phyloP scores from a whole-genome alignment of 2,797 vertebrate species.

The Lagorchestes hirsutus region DNA sequence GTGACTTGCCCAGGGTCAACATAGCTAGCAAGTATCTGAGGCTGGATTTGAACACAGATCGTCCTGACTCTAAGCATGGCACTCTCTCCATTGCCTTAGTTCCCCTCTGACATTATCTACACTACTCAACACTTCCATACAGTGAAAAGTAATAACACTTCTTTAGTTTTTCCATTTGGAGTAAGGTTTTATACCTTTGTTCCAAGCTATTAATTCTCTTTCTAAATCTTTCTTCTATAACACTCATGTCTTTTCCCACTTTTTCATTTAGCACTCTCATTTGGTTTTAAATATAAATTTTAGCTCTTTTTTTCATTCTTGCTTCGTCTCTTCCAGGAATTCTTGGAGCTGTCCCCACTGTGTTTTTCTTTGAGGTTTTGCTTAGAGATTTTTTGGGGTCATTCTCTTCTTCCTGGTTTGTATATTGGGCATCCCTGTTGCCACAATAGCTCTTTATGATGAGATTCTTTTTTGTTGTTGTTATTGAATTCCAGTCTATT shows the following conservation, averaged over 20 bases:
- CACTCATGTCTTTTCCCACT: background rate
- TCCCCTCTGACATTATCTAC: background rate
- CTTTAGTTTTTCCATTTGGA: background rate
- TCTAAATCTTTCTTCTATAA: background rate
- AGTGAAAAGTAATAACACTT: constrained; percentile 18
- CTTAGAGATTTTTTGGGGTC: background rate
- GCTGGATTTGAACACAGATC: background rate
- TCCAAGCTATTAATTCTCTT: background rate
- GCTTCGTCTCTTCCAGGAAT: background rate
- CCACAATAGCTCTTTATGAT: background rate
- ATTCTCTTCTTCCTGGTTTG: background rate
- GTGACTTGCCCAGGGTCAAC: background rate
- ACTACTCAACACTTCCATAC: background rate
- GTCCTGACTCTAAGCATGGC: background rate
- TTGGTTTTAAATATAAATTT: background rate
- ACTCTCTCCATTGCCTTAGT: background rate
- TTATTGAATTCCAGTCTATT: background rate
- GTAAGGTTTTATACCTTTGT: background rate
- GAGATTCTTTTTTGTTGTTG: background rate
- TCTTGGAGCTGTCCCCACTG: background rate
- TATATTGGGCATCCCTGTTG: background rate
- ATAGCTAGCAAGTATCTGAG: background rate
- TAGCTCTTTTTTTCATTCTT: background rate
- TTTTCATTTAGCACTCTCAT: background rate
- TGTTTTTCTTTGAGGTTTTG: background rate